Evolutionary conservation across 2,113 vertebrate genomes (phyloP).

Genomic region (Sceloporus undulatus): DNA sequence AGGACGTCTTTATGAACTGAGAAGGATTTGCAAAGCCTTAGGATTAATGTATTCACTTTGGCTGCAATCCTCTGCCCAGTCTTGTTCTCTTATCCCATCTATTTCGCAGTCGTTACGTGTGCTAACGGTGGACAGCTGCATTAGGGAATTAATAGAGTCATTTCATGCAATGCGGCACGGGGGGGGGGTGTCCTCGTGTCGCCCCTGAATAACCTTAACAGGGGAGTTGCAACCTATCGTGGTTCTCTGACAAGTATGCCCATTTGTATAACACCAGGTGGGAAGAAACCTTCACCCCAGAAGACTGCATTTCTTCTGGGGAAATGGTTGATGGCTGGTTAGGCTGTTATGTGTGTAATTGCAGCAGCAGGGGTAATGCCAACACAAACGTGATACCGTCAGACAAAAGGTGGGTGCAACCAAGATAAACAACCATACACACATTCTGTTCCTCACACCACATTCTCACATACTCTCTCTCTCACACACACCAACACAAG

Average conservation of each 20-base stretch:
- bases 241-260: not conserved
- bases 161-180: not conserved
- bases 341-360: no score
- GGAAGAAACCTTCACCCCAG: no score
- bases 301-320: no score
- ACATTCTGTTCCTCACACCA: no score
- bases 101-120: not conserved
- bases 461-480: no score
- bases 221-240: not conserved
- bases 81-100: not conserved
- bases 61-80: constrained; percentile 3
- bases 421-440: no score
- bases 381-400: no score
- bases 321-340: no score
- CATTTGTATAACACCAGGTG: not conserved
- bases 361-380: no score
- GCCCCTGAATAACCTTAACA: not conserved
- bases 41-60: constrained; percentile 10
- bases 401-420: no score
- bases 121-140: not conserved
- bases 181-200: not conserved
- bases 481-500: no score
- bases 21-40: not conserved
- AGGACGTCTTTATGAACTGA: not conserved
- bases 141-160: not conserved